Conservation (phyloP, 2,888 invertebrate genomes). For the Drosophila rellima region DNA sequence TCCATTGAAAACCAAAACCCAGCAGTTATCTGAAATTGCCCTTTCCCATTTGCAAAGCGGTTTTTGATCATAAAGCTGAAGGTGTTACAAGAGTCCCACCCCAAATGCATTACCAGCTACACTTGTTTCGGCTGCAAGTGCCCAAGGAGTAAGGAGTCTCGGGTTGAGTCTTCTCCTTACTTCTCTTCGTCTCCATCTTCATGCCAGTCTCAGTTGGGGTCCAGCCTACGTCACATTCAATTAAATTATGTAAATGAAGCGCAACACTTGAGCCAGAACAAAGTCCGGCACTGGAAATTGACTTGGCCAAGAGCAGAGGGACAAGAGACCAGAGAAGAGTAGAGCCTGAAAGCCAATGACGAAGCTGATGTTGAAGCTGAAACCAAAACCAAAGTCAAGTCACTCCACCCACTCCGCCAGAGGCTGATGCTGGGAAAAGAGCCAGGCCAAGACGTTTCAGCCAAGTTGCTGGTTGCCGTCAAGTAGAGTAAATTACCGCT, state of each 20-base stretch:
- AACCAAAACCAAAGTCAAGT: slow-evolving; percentile 1
- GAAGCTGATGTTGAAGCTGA: neutral
- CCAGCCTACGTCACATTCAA: slow-evolving; percentile 78
- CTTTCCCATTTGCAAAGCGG: neutral
- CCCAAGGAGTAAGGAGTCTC: slow-evolving; percentile 14
- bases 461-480: slow-evolving; percentile 55
- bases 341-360: slow-evolving; percentile 27
- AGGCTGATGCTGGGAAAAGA: slow-evolving; percentile 5
- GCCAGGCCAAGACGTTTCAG: slow-evolving; percentile 1
- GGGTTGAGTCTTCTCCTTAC: neutral
- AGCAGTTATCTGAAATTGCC: neutral
- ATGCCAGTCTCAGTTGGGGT: slow-evolving; percentile 3
- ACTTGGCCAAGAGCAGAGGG: slow-evolving; percentile 40
- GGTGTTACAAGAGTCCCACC: slow-evolving; percentile 69
- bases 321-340: neutral
- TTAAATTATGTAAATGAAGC: slow-evolving; percentile 83
- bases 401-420: slow-evolving; percentile 75
- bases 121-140: slow-evolving; percentile 54
- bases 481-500: slow-evolving; percentile 72
- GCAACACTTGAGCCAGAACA: slow-evolving; percentile 64
- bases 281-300: slow-evolving; percentile 55
- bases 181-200: neutral
- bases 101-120: slow-evolving; percentile 72
- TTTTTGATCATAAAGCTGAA: slow-evolving; percentile 22
- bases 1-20: neutral